These are phyloP conservation scores for Drosophila teissieri DNA, from an alignment of 1,140 invertebrate genomes.

Conservation along the genomic window DNA sequence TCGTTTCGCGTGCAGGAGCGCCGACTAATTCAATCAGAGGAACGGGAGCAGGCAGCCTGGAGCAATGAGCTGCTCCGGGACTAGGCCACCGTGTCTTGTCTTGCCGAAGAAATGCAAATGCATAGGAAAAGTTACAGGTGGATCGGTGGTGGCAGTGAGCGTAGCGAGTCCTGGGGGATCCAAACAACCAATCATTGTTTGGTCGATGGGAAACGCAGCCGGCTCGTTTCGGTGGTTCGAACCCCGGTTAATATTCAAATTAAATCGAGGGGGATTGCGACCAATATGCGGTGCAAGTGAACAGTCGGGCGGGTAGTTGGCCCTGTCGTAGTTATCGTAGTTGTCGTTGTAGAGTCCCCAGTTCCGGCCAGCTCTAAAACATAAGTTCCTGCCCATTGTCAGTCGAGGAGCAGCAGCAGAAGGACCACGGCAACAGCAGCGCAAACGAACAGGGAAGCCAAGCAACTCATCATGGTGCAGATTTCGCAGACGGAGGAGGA, in stretches of 20 bases:
- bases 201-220: constrained; percentile 62
- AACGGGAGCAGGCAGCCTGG: constrained; percentile 22
- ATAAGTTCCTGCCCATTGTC: constrained; percentile 34
- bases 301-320: constrained; percentile 41
- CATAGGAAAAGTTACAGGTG: constrained; percentile 55
- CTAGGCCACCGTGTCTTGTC: constrained; percentile 50
- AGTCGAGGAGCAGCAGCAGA: constrained; percentile 21
- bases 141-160: constrained; percentile 16
- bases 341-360: constrained; percentile 22
- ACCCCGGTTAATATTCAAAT: constrained; percentile 74
- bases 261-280: constrained; percentile 52
- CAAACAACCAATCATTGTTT: constrained; percentile 74
- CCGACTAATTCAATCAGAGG: constrained; percentile 51
- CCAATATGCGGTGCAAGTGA: constrained; percentile 61
- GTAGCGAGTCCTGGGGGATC: constrained; percentile 29
- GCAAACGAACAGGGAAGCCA: constrained; percentile 5
- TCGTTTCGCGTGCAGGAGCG: constrained; percentile 37
- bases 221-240: constrained; percentile 43
- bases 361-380: constrained; percentile 12
- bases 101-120: constrained; percentile 54
- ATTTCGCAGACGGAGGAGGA: constrained; percentile 81
- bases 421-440: constrained; percentile 24
- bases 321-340: constrained; percentile 38
- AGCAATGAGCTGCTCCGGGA: constrained; percentile 18
- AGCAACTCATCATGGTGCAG: constrained; percentile 74